Evolutionary conservation across 2,113 vertebrate genomes (phyloP), one percentile per base, ranked within the genome.

Genomic region (Albula glossodonta): DNA sequence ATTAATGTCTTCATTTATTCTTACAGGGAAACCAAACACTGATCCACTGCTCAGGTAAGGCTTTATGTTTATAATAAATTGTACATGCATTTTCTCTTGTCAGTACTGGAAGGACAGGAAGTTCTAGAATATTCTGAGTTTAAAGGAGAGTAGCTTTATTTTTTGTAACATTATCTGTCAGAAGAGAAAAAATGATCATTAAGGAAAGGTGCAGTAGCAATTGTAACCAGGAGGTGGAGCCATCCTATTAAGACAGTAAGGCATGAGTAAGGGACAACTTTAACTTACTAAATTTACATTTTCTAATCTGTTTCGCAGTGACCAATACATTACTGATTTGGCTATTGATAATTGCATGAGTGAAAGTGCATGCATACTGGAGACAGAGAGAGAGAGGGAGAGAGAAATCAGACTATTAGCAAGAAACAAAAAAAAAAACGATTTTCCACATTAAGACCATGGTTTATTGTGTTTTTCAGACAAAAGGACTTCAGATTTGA

Each of bases 11-110:
- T 87, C 41, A 70, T 51, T 13, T 85, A 0, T 85, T 86, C 63
- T 86, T 10, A 31, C 17, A 96, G 95, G 66, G 95, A 96, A 41
- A 22, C 95, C 93, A 1, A 92, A 95, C 89, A 89, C 90, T 22
- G 95, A 95, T 89, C 91, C 94, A 0, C 88, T 95, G 84, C 94
- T 95, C 89, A 94, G 95, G 94, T 96, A 86, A 89, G 57, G 31
- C n/a, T 52, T 1, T 5, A 66, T 15, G 19, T 22, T 66, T 66
- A 66, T 2, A 13, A 66, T 66, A 1, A 74, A n/a, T 25, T 74
- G 31, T 31, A 6, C 70, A 74, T 74, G 9, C 70, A 56, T 56
- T 74, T 74, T 25, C 9, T n/a, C 70, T 74, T 74, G 63, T 19
- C 22, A 17, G 22, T n/a, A 17, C 17, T 70, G 19, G n/a, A 70